These are phyloP conservation scores for Holothuria glaberrima DNA, from an alignment of 35 echinoderm and acorn worm genomes.

Conservation along the genomic window DNA sequence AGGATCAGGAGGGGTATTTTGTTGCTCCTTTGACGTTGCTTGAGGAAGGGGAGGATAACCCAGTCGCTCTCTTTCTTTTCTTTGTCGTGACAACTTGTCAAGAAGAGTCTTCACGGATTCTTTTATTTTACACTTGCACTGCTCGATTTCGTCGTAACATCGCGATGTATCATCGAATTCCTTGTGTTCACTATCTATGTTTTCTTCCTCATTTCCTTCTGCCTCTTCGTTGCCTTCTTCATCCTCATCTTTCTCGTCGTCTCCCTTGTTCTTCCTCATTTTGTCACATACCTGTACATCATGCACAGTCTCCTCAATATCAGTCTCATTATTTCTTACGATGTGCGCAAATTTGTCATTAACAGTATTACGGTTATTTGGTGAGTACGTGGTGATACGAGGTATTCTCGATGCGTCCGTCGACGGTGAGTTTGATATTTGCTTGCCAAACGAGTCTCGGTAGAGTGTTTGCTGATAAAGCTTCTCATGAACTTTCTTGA, in stretches of 20 bases:
- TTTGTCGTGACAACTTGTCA: background rate
- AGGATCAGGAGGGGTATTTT: background rate
- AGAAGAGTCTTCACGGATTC: background rate
- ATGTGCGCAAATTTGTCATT: too few relatives aligned
- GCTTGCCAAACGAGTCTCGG: slow-evolving; percentile 16
- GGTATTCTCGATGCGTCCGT: background rate
- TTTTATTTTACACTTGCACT: background rate
- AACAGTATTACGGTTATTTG: too few relatives aligned
- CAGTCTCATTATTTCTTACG: background rate
- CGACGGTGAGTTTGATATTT: background rate
- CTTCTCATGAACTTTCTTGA: slow-evolving; percentile 17
- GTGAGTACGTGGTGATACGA: background rate
- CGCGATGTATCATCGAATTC: slow-evolving; percentile 11
- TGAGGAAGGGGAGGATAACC: background rate
- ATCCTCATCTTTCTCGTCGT: background rate
- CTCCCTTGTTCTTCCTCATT: background rate
- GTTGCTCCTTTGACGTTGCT: too few relatives aligned
- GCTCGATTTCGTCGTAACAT: background rate
- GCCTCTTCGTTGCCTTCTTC: slow-evolving; percentile 16
- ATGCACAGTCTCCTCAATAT: background rate
- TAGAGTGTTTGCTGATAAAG: slow-evolving; percentile 33
- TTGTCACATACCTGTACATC: slow-evolving; percentile 23
- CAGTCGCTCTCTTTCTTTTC: background rate
- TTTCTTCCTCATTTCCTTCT: slow-evolving; percentile 32
- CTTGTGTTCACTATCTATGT: background rate